phyloP scores from a whole-genome alignment of 1,140 invertebrate species.

The Andricus grossulariae region DNA sequence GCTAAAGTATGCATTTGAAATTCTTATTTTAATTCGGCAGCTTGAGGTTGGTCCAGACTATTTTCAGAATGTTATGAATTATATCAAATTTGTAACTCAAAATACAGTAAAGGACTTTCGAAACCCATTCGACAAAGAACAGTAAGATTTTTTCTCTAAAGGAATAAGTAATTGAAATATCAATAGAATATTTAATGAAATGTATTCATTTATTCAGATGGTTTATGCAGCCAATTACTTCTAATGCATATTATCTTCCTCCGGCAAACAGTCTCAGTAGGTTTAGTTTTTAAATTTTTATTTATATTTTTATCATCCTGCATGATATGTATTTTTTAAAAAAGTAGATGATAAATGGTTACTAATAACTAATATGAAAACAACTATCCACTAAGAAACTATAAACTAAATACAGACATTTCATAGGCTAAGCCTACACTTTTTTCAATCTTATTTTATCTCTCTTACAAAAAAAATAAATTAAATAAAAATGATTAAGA shows the following conservation, averaged over 20 bases:
- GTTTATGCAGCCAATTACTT: slow-evolving; percentile 17
- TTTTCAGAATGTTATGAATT: slow-evolving; percentile 17
- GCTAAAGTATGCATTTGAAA: neutral
- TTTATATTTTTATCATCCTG: neutral
- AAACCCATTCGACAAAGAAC: neutral
- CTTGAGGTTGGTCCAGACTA: slow-evolving; percentile 3
- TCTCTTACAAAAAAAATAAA: neutral
- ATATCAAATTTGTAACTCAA: neutral
- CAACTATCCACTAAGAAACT: no score
- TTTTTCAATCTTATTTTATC: no score
- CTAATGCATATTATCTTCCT: slow-evolving; percentile 12
- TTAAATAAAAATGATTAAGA: neutral
- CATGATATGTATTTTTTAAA: neutral
- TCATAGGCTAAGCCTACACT: no score
- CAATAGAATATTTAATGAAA: no score
- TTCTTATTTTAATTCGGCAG: neutral
- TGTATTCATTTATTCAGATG: neutral
- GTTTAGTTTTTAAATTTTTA: neutral
- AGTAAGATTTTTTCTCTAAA: neutral
- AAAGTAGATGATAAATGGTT: neutral
- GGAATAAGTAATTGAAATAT: neutral
- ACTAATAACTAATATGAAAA: neutral
- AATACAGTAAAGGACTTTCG: neutral
- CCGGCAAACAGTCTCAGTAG: neutral
- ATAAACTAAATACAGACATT: no score